Conservation (phyloP, 2,113 vertebrate genomes). For the Nansenia antarctica region DNA sequence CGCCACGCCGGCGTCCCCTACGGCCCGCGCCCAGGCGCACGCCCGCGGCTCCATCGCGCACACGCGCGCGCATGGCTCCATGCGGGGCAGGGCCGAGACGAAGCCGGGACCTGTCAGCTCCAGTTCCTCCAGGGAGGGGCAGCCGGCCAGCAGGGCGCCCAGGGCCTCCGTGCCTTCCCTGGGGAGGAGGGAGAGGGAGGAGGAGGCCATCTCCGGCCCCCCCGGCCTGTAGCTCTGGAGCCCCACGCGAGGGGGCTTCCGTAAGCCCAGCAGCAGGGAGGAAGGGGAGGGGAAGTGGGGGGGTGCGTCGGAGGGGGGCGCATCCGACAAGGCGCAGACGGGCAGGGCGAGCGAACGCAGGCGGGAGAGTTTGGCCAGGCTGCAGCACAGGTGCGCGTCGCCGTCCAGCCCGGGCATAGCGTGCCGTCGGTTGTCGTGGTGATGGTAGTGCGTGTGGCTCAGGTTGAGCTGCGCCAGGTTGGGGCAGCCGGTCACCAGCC, state of each 20-base stretch:
- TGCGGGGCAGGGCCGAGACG: constrained; percentile 88
- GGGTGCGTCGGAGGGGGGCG: constrained; percentile 45
- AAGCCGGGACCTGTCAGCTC: constrained; percentile 94
- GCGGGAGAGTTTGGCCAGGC: constrained; percentile 78
- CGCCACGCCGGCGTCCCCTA: constrained; percentile 86
- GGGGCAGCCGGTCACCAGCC: constrained; percentile 79
- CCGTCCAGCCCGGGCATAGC: constrained; percentile 70
- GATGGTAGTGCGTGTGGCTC: constrained; percentile 91
- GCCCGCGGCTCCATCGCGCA: constrained; percentile 80
- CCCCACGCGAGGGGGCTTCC: constrained; percentile 86
- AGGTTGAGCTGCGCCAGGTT: constrained; percentile 89
- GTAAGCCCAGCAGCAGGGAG: constrained; percentile 74
- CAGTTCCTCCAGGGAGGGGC: constrained; percentile 81
- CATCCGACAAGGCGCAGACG: constrained; percentile 84
- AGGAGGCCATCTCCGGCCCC: too few relatives aligned
- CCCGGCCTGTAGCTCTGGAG: constrained; percentile 70
- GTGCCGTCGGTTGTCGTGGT: constrained; percentile 56
- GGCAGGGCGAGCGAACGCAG: constrained; percentile 87
- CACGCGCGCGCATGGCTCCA: constrained; percentile 87
- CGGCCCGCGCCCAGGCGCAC: constrained; percentile 81
- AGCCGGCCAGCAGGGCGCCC: constrained; percentile 77
- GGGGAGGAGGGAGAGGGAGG: constrained; percentile 51
- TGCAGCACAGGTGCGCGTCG: constrained; percentile 83
- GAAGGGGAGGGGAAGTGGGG: constrained; percentile 45
- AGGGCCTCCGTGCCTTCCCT: constrained; percentile 74